Conservation (phyloP, 1,140 invertebrate genomes). For the Drosophila hydei region DNA sequence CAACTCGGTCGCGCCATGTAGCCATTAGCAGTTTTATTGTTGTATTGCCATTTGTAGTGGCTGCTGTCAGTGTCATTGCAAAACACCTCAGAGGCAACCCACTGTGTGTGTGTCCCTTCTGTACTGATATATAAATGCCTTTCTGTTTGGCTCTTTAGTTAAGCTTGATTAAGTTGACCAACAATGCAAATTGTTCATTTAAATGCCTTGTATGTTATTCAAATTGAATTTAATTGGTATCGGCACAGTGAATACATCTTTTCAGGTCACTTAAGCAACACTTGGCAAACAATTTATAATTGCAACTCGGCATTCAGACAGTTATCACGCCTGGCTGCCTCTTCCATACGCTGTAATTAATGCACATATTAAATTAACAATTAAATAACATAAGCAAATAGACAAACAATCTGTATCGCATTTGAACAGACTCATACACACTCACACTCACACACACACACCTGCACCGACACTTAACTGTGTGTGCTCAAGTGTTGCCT, state of each 20-base stretch:
- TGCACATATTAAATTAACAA: constrained; percentile 66
- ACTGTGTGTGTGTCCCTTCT: not conserved
- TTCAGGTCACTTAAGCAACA: not conserved
- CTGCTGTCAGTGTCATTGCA: constrained; percentile 37
- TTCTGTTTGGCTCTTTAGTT: not conserved
- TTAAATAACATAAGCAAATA: constrained; percentile 53
- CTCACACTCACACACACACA: constrained; percentile 20
- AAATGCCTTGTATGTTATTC: constrained; percentile 33
- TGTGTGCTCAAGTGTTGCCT: constrained; percentile 54
- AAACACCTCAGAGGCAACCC: constrained; percentile 68
- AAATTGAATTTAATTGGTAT: constrained; percentile 56
- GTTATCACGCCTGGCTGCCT: not conserved
- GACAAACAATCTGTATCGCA: constrained; percentile 33
- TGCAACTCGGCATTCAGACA: not conserved
- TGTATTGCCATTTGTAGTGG: constrained; percentile 19
- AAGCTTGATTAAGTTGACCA: constrained; percentile 12
- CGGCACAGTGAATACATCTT: not conserved
- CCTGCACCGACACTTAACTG: not conserved
- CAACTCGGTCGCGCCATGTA: constrained; percentile 10
- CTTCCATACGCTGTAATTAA: constrained; percentile 41
- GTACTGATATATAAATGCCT: constrained; percentile 46
- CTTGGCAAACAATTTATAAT: constrained; percentile 34
- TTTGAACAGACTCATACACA: constrained; percentile 16
- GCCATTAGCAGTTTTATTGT: constrained; percentile 25
- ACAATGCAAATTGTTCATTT: constrained; percentile 24